phyloP scores from a whole-genome alignment of 1,140 invertebrate species.

The Diuraphis noxia region DNA sequence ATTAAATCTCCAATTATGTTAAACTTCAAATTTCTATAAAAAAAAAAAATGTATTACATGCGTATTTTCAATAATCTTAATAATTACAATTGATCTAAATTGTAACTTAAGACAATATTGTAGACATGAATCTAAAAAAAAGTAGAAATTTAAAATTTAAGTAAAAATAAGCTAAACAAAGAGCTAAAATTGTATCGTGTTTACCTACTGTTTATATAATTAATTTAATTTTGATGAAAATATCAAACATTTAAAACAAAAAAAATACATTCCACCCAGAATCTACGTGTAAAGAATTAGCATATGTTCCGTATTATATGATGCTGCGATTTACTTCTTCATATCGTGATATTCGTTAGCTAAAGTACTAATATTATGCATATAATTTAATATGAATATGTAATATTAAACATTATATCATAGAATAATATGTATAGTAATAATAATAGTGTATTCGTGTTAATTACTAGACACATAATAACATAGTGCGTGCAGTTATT shows the following conservation, averaged over 20 bases:
- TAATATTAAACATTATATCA: not conserved
- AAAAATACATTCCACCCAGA: not conserved
- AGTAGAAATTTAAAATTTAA: no score
- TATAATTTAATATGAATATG: conserved; percentile 8
- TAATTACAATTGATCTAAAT: no score
- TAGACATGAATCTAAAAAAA: not conserved
- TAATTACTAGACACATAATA: not conserved
- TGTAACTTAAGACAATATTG: not conserved
- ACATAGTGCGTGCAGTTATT: not conserved
- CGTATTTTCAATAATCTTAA: no score
- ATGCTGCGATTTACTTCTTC: not conserved
- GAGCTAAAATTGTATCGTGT: not conserved
- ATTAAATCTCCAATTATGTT: not conserved
- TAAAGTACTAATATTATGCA: not conserved
- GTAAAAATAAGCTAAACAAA: no score
- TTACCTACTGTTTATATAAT: no score
- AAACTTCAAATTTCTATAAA: not conserved
- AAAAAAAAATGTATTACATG: not conserved
- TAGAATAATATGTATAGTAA: not conserved
- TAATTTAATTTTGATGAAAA: not conserved
- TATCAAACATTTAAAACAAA: not conserved
- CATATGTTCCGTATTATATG: not conserved
- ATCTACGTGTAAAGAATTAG: not conserved
- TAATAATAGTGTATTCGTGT: not conserved
- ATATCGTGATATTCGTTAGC: not conserved